phyloP scores from a whole-genome alignment of 2,113 vertebrate genomes.

The Pantherophis guttatus region DNA sequence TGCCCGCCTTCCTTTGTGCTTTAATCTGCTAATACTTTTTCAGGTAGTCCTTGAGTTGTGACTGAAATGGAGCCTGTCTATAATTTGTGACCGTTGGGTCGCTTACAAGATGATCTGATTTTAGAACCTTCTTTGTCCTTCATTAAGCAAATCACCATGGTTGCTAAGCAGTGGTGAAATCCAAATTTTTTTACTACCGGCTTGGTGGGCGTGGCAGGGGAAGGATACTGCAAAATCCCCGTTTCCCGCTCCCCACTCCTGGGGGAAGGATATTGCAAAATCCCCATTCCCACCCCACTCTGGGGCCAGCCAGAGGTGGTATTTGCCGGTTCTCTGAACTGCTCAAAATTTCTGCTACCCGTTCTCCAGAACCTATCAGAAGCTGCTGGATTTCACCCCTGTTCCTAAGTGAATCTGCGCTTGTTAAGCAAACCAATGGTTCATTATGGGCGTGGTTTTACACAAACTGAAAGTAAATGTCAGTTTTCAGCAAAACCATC shows the following conservation, averaged over 20 bases:
- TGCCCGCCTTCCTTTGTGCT: not conserved
- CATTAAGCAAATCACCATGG: not conserved
- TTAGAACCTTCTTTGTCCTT: not conserved
- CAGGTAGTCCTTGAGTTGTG: not conserved
- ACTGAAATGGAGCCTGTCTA: not conserved
- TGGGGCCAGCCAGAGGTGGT: no score
- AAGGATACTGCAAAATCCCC: no score
- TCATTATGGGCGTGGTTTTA: not conserved
- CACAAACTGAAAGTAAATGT: not conserved
- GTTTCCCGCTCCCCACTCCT: no score
- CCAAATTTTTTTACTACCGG: no score
- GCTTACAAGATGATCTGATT: not conserved
- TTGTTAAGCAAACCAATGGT: not conserved
- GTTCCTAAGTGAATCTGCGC: not conserved
- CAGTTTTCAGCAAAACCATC: not conserved
- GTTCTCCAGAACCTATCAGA: no score
- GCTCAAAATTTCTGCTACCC: no score
- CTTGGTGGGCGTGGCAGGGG: no score
- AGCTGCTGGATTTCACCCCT: no score
- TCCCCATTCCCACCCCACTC: no score
- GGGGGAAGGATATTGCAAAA: no score
- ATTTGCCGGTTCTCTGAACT: no score
- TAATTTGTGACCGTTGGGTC: not conserved
- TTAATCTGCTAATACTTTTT: not conserved
- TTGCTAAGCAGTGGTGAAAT: not conserved